A percentile compares a stretch with the other conserved stretches of the same genome.
Evolutionary conservation across 1,140 invertebrate species (phyloP).

Genomic region (Dendrolimus kikuchii): DNA sequence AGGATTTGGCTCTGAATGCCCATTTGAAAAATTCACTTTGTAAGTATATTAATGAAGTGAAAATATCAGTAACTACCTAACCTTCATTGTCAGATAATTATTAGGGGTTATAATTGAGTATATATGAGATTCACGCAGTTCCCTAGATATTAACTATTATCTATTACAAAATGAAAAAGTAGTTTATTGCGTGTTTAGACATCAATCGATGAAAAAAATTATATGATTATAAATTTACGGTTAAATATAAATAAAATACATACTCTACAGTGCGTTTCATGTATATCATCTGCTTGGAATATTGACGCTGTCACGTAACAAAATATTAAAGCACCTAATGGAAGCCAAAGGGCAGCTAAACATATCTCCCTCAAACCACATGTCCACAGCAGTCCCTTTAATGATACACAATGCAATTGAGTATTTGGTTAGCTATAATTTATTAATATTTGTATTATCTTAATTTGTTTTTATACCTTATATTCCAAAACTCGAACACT

Average conservation of each 20-base stretch:
- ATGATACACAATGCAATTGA: conserved; percentile 7
- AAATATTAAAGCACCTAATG: conserved; percentile 84
- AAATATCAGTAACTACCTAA: too few relatives aligned
- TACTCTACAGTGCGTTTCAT: conserved; percentile 93
- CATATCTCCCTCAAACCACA: conserved; percentile 80
- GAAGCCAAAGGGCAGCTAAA: conserved; percentile 85
- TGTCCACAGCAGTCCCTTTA: conserved; percentile 65
- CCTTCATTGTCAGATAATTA: too few relatives aligned
- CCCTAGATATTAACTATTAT: too few relatives aligned
- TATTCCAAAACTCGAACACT: conserved; percentile 48
- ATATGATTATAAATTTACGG: too few relatives aligned
- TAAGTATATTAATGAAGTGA: too few relatives aligned
- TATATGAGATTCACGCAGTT: too few relatives aligned
- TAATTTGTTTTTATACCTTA: conserved; percentile 33
- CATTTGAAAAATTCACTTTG: too few relatives aligned
- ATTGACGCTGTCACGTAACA: conserved; percentile 91
- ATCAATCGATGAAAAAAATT: too few relatives aligned
- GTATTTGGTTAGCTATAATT: background rate
- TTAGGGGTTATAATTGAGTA: too few relatives aligned
- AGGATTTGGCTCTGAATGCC: too few relatives aligned
- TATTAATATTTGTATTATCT: background rate
- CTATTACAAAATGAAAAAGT: too few relatives aligned
- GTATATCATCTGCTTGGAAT: conserved; percentile 92
- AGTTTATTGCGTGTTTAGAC: too few relatives aligned
- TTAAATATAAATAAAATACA: conserved; percentile 41